phyloP scores from a whole-genome alignment of 2,797 vertebrate genomes.

The Silurus lanzhouensis region DNA sequence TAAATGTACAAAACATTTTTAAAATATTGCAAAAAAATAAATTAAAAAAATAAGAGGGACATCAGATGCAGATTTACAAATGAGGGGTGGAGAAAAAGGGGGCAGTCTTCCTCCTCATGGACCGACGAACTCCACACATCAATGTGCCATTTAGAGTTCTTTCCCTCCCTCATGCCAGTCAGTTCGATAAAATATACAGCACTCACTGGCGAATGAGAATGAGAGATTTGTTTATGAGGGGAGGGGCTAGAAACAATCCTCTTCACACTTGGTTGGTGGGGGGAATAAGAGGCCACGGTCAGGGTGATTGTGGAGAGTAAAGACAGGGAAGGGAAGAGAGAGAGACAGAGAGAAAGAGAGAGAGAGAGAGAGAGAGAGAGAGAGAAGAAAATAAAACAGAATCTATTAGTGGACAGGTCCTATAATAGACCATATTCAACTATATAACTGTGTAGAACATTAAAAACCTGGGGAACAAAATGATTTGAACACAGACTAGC shows the following conservation, averaged over 20 bases:
- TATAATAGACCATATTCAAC: conserved; percentile 57
- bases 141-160: conserved; percentile 22
- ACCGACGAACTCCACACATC: conserved; percentile 29
- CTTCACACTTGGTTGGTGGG: conserved; percentile 70
- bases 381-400: conserved; percentile 68
- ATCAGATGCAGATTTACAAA: conserved; percentile 7
- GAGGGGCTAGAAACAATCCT: conserved; percentile 70
- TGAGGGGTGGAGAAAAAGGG: conserved; percentile 14
- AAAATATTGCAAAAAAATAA: not conserved
- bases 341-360: conserved; percentile 44
- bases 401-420: conserved; percentile 67
- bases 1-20: not conserved
- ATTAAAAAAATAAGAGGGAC: conserved; percentile 3
- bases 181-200: conserved; percentile 57
- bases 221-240: conserved; percentile 69
- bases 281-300: conserved; percentile 65
- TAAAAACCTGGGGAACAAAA: conserved; percentile 58
- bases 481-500: conserved; percentile 39
- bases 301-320: conserved; percentile 62
- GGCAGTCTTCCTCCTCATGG: conserved; percentile 36
- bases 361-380: conserved; percentile 63
- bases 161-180: conserved; percentile 28
- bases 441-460: conserved; percentile 60
- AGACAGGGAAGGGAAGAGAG: conserved; percentile 54
- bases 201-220: conserved; percentile 72